phyloP scores from a whole-genome alignment of 2,797 vertebrate species.

The Semaprochilodus insignis region DNA sequence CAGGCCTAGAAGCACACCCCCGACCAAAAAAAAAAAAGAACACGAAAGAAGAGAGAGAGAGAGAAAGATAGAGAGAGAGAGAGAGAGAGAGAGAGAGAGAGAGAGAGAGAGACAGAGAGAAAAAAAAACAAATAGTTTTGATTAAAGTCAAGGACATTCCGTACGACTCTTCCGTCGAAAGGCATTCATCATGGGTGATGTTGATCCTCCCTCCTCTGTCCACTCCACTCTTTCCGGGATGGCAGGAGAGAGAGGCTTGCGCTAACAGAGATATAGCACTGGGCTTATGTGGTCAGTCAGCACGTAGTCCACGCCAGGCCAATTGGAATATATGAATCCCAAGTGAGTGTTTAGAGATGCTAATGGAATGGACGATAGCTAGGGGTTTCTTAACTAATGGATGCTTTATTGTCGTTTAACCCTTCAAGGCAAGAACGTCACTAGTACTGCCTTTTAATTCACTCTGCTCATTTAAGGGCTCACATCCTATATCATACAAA shows the following conservation, averaged over 20 bases:
- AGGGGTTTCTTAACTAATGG: constrained; percentile 36
- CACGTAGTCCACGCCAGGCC: constrained; percentile 44
- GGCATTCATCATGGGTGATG: constrained; percentile 96
- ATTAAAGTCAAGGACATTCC: constrained; percentile 99
- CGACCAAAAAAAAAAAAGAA: background rate
- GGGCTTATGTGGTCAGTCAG: constrained; percentile 56
- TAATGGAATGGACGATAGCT: constrained; percentile 37
- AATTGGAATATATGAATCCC: constrained; percentile 50
- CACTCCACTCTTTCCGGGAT: constrained; percentile 31
- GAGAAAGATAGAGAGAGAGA: constrained; percentile 6
- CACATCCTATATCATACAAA: background rate
- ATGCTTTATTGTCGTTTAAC: constrained; percentile 32
- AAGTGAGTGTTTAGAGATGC: constrained; percentile 50
- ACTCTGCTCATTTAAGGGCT: background rate
- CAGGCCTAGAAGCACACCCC: constrained; percentile 22
- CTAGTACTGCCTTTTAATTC: background rate
- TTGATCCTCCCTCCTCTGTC: constrained; percentile 82
- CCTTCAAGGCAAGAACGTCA: background rate
- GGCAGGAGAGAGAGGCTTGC: constrained; percentile 45
- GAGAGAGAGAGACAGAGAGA: constrained; percentile 5
- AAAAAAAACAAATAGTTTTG: constrained; percentile 99
- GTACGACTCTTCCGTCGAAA: constrained; percentile 92
- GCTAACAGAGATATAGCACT: constrained; percentile 48
- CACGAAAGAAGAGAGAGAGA: constrained; percentile 12
- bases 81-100: background rate